A percentile compares a stretch with the other conserved stretches of the same genome.
Conservation (phyloP, 1,140 invertebrate species). For the Drosophila guanche region DNA sequence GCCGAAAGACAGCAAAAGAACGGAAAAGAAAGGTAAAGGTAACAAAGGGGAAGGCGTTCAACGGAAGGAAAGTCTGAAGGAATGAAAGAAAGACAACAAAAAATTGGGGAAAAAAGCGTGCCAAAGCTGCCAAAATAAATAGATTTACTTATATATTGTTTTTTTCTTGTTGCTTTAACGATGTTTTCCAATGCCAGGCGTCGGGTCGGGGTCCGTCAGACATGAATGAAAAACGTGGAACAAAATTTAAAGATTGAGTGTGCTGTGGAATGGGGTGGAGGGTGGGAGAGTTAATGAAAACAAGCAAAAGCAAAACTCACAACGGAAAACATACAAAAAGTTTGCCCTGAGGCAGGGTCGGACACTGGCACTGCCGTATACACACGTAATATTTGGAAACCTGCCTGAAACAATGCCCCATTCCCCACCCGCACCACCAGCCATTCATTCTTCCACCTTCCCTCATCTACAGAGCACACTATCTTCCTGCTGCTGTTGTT, state of each 20-base stretch:
- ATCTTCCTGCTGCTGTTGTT: constrained; percentile 12
- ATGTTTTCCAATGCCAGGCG: constrained; percentile 55
- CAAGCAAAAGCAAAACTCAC: too few species aligned
- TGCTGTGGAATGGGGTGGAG: too few species aligned
- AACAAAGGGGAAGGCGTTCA: not conserved
- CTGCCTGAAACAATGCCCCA: constrained; percentile 10
- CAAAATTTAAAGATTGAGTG: too few species aligned
- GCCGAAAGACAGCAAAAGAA: constrained; percentile 1
- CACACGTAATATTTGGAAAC: constrained; percentile 51
- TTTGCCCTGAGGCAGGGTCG: too few species aligned
- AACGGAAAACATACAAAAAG: too few species aligned
- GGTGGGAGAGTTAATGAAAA: too few species aligned
- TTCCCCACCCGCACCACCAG: too few species aligned
- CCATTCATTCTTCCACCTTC: too few species aligned
- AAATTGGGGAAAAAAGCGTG: constrained; percentile 1
- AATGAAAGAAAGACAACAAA: not conserved
- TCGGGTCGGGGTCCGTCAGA: constrained; percentile 1
- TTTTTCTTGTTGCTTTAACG: constrained; percentile 38
- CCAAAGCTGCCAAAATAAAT: constrained; percentile 54
- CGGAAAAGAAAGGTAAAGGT: not conserved
- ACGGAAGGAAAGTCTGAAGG: not conserved
- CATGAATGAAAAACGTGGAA: constrained; percentile 37
- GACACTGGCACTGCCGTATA: constrained; percentile 28
- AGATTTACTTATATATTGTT: constrained; percentile 53
- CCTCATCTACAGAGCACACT: too few species aligned